Percentiles rank a stretch among this genome's conserved stretches.
phyloP scores from a whole-genome alignment of 1,140 invertebrate genomes.

The Hermetia illucens region DNA sequence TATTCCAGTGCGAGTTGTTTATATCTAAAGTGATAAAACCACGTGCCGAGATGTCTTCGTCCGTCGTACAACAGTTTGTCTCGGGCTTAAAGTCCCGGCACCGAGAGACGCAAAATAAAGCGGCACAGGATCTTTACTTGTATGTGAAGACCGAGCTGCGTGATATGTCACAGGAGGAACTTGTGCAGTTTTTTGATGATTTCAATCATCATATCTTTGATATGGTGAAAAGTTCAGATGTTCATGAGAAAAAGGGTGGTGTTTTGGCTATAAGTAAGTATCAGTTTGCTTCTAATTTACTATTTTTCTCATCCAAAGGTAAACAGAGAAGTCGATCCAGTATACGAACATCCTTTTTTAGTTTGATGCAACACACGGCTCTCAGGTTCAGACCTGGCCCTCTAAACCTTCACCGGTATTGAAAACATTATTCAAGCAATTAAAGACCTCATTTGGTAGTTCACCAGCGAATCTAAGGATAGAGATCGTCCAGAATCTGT shows the following conservation, averaged over 20 bases:
- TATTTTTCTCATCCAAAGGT: not conserved
- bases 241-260: slow-evolving; percentile 90
- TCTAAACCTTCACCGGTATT: no score
- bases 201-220: slow-evolving; percentile 93
- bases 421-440: no score
- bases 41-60: slow-evolving; percentile 11
- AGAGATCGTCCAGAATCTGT: no score
- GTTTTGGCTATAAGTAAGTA: slow-evolving; percentile 79
- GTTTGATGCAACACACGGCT: no score
- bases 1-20: no score
- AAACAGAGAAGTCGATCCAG: slow-evolving; percentile 1
- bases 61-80: slow-evolving; percentile 64
- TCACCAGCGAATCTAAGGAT: no score
- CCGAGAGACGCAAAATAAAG: slow-evolving; percentile 69
- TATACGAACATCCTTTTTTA: no score
- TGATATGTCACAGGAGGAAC: slow-evolving; percentile 82
- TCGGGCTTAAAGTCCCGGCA: slow-evolving; percentile 75
- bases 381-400: no score
- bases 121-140: slow-evolving; percentile 73
- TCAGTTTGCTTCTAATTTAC: slow-evolving; percentile 1
- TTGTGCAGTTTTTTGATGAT: slow-evolving; percentile 81
- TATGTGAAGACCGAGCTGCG: slow-evolving; percentile 86
- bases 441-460: no score
- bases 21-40: no score
- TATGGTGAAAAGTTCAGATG: slow-evolving; percentile 85